A percentile compares a stretch with the other conserved stretches of the same genome.
phyloP scores from a whole-genome alignment of 2,888 invertebrate genomes.

The Liopterus haemorrhoidalis region DNA sequence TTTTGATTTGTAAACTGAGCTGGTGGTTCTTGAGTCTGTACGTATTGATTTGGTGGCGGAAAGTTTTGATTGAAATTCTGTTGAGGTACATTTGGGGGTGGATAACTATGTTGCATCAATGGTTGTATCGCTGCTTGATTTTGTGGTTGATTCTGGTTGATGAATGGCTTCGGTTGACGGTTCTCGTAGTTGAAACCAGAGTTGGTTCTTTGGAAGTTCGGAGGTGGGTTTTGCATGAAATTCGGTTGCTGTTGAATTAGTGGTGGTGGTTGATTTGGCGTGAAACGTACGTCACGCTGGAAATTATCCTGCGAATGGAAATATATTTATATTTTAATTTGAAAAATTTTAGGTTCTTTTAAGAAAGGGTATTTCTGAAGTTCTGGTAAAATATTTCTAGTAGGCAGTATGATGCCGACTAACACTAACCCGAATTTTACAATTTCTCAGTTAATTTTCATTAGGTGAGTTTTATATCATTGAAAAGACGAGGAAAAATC shows the following conservation, averaged over 20 bases:
- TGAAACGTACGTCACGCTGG: neutral
- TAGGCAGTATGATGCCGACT: too few species aligned
- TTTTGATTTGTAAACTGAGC: too few species aligned
- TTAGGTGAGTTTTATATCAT: too few species aligned
- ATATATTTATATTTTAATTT: too few species aligned
- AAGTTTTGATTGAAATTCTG: conserved; percentile 3
- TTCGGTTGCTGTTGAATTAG: conserved; percentile 4
- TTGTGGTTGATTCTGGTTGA: conserved; percentile 17
- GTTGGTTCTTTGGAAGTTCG: neutral
- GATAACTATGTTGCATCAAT: conserved; percentile 18
- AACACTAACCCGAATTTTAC: too few species aligned
- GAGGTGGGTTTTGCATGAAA: neutral
- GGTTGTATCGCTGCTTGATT: conserved; percentile 16
- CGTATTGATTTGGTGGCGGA: conserved; percentile 1
- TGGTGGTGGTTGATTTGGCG: neutral
- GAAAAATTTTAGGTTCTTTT: too few species aligned
- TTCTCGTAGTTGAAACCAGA: conserved; percentile 1
- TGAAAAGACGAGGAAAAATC: too few species aligned
- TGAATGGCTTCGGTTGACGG: neutral
- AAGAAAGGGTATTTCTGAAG: too few species aligned
- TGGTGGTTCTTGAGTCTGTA: neutral
- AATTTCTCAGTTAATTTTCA: too few species aligned
- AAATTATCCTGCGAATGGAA: neutral
- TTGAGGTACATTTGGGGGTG: conserved; percentile 14
- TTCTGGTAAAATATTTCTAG: too few species aligned